Base-by-base conservation (phyloP, 2,888 invertebrate genomes). In the Gisinianus flammeolus region DNA sequence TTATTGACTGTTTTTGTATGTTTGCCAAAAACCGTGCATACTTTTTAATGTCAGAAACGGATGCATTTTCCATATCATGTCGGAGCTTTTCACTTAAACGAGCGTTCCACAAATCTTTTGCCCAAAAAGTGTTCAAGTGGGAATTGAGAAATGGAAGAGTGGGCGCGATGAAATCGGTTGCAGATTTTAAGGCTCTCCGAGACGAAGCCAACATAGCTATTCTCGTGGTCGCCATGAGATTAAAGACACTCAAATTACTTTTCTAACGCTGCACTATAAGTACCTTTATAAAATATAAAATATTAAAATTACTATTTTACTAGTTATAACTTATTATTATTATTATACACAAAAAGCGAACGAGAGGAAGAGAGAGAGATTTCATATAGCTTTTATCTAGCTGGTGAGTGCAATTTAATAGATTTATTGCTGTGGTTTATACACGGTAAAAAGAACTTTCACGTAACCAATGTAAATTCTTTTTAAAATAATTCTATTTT, bases 71-170 rank as follows among this genome's bases (percentile, higher is more conserved):
- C 8, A 92, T 86, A 85, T 91, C 89, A 0, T 85, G 82, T 85
- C 87, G 88, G 22, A 94, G 87, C 0, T 86, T 82, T 12, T 83
- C 80, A 0, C 93, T 91, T 16, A 94, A 85, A 4, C 85, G 89
- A 0, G 89, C 86, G 12, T 62, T 22, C 92, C 92, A 94, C 77
- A 92, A 90, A 66, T 90, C 87, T 12, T 91, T 88, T 0, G 92
- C 92, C 67, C 94, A 88, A 86, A 91, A 93, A 85, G 91, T 91
- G 0, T 92, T 93, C 91, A 94, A 92, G 86, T 95, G 94, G 83
- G 92, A 92, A 86, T 94, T 93, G 0, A 91, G 90, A 33, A 94
- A 87, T 0, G 90, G 89, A 80, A 91, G 87, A 62, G 91, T 87
- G 0, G 91, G 91, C 26, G 89, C 87, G 26, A 94, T 86, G 86